phyloP scores from a whole-genome alignment of 2,113 vertebrate genomes.

The Natator depressus region DNA sequence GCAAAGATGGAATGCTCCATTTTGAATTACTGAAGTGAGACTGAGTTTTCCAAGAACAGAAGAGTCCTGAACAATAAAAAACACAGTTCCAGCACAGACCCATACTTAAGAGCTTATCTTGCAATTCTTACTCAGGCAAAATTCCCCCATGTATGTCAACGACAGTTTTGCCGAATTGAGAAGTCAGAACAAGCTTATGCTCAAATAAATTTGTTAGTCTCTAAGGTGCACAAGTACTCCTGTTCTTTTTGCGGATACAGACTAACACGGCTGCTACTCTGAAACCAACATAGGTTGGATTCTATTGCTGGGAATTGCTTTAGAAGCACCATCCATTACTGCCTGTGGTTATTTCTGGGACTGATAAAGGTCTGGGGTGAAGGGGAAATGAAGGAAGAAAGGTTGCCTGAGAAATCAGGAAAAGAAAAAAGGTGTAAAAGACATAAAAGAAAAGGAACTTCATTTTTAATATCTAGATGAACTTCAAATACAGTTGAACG shows the following conservation, averaged over 20 bases:
- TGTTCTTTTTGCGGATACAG: no score
- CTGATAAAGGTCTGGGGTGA: background rate
- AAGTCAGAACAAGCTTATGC: background rate
- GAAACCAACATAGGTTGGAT: background rate
- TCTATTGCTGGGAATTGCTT: background rate
- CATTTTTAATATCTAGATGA: background rate
- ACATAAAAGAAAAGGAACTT: fast-evolving
- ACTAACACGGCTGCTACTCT: no score
- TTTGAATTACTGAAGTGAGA: background rate
- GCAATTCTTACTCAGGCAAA: background rate
- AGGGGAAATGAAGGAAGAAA: background rate
- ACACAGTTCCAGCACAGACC: fast-evolving
- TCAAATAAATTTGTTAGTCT: no score
- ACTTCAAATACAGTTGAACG: background rate
- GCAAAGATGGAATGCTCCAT: background rate
- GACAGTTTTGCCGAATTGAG: background rate
- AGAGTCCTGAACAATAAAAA: background rate
- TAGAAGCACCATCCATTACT: background rate
- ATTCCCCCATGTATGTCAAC: fast-evolving
- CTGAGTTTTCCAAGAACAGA: background rate
- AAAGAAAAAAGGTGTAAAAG: background rate
- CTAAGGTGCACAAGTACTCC: no score
- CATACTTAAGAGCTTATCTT: background rate
- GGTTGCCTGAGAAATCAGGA: background rate
- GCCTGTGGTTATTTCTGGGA: background rate